Evolutionary conservation across 2,113 vertebrate species (phyloP).

Genomic region (Prietella phreatophila): DNA sequence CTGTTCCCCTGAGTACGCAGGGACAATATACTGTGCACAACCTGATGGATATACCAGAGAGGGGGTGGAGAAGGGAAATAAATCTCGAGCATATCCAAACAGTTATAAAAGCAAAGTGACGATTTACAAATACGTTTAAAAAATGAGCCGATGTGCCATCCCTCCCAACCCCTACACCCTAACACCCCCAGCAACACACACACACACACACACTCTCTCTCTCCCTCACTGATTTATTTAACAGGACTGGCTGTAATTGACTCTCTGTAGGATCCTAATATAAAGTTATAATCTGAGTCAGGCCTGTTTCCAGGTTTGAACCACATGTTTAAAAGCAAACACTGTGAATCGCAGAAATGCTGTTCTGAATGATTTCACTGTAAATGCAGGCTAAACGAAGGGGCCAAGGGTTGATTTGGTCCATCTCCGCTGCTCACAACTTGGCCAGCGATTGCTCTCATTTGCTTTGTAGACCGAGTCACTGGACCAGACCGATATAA

Average conservation of each 20-base stretch:
- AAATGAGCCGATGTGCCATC: slow-evolving; percentile 23
- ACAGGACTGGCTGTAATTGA: slow-evolving; percentile 56
- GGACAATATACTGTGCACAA: slow-evolving; percentile 19
- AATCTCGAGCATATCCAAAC: slow-evolving; percentile 34
- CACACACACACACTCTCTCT: not conserved
- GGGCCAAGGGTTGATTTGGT: slow-evolving; percentile 41
- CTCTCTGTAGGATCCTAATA: slow-evolving; percentile 52
- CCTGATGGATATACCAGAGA: slow-evolving; percentile 51
- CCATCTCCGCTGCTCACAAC: slow-evolving; percentile 12
- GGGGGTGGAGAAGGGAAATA: slow-evolving; percentile 35
- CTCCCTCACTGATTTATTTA: slow-evolving; percentile 51
- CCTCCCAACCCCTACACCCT: too few species aligned
- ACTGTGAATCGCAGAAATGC: slow-evolving; percentile 27
- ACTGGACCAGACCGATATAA: not conserved
- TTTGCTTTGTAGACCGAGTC: slow-evolving; percentile 2
- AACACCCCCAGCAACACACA: too few species aligned
- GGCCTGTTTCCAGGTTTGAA: slow-evolving; percentile 37
- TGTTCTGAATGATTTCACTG: slow-evolving; percentile 53
- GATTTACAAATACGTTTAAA: slow-evolving; percentile 43
- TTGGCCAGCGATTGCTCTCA: not conserved
- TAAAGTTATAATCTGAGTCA: slow-evolving; percentile 54
- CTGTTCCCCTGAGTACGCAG: not conserved
- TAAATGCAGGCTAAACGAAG: slow-evolving; percentile 48
- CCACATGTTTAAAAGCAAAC: slow-evolving; percentile 53
- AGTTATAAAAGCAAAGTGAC: slow-evolving; percentile 46